phyloP scores from a whole-genome alignment of 2,113 vertebrate genomes.

The Emberiza fucata region DNA sequence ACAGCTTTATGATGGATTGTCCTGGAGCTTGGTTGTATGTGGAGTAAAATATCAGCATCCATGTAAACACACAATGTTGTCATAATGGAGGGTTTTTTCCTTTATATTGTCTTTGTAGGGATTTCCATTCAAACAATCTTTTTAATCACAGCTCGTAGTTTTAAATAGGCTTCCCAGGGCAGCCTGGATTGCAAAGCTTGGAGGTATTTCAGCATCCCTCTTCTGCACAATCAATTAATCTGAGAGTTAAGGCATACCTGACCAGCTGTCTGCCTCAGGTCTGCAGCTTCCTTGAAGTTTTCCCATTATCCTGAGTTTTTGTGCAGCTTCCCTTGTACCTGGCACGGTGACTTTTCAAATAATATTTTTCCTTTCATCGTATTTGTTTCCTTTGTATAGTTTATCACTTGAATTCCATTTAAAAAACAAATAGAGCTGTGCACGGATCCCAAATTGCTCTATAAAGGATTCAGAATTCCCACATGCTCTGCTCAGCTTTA shows the following conservation, averaged over 20 bases:
- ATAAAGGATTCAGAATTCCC: neutral
- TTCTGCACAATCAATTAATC: neutral
- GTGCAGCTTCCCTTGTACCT: neutral
- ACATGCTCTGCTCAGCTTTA: neutral
- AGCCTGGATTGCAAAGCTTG: neutral
- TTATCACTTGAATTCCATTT: neutral
- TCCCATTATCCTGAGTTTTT: neutral
- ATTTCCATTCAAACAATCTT: neutral
- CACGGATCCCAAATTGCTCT: neutral
- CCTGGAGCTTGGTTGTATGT: neutral
- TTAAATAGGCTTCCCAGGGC: neutral
- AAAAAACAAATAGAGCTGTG: neutral
- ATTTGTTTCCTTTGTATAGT: neutral
- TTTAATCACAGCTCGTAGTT: neutral
- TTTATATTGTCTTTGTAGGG: neutral
- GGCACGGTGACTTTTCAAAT: neutral
- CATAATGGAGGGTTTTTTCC: neutral
- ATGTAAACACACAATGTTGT: neutral
- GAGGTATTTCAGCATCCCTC: neutral
- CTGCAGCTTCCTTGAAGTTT: neutral
- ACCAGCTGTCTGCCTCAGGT: neutral
- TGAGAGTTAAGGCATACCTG: neutral
- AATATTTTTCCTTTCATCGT: neutral
- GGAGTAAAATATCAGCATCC: neutral
- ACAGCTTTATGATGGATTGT: neutral